Evolutionary conservation across 2,113 vertebrate genomes (phyloP).

Genomic region (Dinomys branickii): DNA sequence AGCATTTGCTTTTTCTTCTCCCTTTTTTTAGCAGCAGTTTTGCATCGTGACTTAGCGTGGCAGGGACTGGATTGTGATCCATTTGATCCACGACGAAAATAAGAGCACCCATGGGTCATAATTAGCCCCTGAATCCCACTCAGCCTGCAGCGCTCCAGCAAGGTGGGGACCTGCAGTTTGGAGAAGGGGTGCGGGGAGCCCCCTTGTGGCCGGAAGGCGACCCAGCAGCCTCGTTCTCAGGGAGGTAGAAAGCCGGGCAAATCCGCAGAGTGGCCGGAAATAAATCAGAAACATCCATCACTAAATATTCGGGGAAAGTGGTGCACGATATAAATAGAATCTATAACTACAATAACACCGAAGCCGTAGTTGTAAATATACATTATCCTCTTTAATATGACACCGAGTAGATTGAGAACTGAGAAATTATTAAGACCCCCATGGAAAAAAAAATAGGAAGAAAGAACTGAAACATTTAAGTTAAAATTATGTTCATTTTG

Average conservation of each 20-base stretch:
- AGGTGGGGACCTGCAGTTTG: conserved; percentile 21
- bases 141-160: background rate
- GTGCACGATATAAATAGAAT: conserved; percentile 85
- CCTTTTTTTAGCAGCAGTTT: background rate
- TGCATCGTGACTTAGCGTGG: background rate
- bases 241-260: conserved; percentile 44
- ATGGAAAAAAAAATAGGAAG: conserved; percentile 70
- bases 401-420: conserved; percentile 81
- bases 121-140: conserved; percentile 49
- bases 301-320: conserved; percentile 81
- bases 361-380: conserved; percentile 86
- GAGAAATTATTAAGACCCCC: conserved; percentile 80
- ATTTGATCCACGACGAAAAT: conserved; percentile 63
- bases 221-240: conserved; percentile 52
- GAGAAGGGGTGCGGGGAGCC: conserved; percentile 86
- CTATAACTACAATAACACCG: conserved; percentile 84
- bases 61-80: conserved; percentile 1
- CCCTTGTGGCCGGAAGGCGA: conserved; percentile 84
- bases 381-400: conserved; percentile 87
- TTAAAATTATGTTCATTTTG: conserved; percentile 80
- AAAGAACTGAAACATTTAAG: conserved; percentile 79
- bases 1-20: background rate
- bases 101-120: conserved; percentile 52
- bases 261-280: conserved; percentile 52
- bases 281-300: conserved; percentile 86